These are phyloP conservation scores for Trichonephila clavipes DNA, from an alignment of 1,140 invertebrate species.

Conservation along the genomic window DNA sequence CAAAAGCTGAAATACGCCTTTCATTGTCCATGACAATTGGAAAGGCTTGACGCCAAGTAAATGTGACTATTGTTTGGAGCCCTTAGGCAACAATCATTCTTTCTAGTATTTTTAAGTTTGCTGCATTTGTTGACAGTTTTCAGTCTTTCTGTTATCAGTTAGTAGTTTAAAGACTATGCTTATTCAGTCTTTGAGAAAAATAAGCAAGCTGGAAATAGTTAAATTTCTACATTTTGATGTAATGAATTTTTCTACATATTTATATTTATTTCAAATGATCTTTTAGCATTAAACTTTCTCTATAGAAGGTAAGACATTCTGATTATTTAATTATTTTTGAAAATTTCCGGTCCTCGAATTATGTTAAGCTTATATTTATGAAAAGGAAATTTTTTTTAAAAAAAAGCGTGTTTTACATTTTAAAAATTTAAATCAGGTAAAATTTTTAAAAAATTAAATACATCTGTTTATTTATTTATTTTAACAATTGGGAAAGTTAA, in stretches of 20 bases:
- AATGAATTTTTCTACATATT: neutral
- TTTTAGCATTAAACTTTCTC: neutral
- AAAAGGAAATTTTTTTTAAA: too few species aligned
- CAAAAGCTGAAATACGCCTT: neutral
- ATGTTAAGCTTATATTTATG: too few species aligned
- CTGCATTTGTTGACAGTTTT: neutral
- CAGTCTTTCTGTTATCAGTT: neutral
- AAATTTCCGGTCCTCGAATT: too few species aligned
- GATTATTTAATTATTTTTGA: neutral
- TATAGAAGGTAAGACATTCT: neutral
- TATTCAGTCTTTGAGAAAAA: neutral
- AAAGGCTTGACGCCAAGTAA: neutral
- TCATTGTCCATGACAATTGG: neutral
- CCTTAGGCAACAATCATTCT: neutral
- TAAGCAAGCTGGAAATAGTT: neutral
- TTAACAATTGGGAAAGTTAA: too few species aligned
- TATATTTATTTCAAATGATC: neutral
- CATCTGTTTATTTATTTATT: too few species aligned
- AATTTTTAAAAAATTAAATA: too few species aligned
- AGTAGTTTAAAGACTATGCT: neutral
- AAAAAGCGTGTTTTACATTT: too few species aligned
- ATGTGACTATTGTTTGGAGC: neutral
- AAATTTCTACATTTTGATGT: neutral
- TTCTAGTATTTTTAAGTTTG: neutral
- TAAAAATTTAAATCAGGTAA: too few species aligned